Conservation (phyloP, 2,113 vertebrate species). For the Oreochromis tanganicae region DNA sequence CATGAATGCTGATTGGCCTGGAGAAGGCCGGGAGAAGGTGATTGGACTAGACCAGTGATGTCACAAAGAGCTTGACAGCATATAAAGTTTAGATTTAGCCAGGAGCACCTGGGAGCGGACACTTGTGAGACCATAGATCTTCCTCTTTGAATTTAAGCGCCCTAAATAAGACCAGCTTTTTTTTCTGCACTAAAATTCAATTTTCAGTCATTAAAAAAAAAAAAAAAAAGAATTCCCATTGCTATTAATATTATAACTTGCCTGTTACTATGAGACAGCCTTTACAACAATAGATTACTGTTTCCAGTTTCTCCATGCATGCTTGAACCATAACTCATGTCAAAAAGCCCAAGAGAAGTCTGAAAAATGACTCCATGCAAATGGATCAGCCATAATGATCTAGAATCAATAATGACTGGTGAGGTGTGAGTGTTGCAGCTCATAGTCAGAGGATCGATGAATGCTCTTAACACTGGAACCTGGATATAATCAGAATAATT, state of each 20-base stretch:
- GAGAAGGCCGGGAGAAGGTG: background rate
- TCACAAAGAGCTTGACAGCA: background rate
- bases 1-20: background rate
- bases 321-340: slow-evolving; percentile 7
- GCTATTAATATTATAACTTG: background rate
- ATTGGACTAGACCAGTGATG: background rate
- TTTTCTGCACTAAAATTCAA: background rate
- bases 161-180: background rate
- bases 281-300: background rate
- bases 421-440: background rate
- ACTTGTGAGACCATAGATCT: background rate
- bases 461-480: background rate
- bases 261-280: background rate
- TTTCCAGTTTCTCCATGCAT: background rate
- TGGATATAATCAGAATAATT: background rate
- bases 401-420: slow-evolving; percentile 4
- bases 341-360: background rate
- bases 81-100: background rate
- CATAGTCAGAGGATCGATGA: background rate
- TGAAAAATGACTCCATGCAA: background rate
- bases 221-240: background rate
- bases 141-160: background rate
- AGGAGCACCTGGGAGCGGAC: background rate
- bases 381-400: background rate
- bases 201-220: background rate